These are phyloP conservation scores for Daboia siamensis DNA, from an alignment of 2,113 vertebrate species.

Conservation along the genomic window DNA sequence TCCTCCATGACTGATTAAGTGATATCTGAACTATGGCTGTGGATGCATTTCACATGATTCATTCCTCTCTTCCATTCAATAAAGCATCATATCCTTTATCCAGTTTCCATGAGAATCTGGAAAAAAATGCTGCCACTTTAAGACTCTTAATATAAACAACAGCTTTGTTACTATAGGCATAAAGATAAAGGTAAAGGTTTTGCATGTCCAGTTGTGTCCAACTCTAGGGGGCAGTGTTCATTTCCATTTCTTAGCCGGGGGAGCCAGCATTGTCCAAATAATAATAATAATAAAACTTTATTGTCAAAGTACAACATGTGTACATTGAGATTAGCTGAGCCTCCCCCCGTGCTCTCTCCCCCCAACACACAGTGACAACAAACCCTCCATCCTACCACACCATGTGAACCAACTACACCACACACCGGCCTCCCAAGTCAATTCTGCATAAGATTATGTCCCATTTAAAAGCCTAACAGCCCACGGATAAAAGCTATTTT, in stretches of 20 bases:
- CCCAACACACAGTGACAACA: no score
- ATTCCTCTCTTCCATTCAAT: not conserved
- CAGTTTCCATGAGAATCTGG: not conserved
- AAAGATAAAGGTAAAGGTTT: no score
- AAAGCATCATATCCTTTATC: not conserved
- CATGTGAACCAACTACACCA: no score
- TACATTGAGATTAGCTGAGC: no score
- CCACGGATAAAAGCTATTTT: no score
- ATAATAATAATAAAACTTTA: no score
- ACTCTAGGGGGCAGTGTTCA: not conserved
- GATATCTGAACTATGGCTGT: not conserved
- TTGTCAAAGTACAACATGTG: no score
- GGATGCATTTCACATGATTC: not conserved
- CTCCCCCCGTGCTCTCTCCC: no score
- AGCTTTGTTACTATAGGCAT: not conserved
- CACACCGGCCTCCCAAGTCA: no score
- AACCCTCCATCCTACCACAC: no score
- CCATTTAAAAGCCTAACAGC: no score
- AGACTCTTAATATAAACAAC: not conserved
- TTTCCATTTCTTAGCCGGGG: not conserved
- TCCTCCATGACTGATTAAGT: not conserved
- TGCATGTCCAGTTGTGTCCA: not conserved
- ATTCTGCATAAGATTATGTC: no score
- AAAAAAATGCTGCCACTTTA: not conserved
- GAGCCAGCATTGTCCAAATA: not conserved